These are phyloP conservation scores for Lepilemur septentrionalis DNA, from an alignment of 2,797 vertebrate genomes.

Conservation along the genomic window DNA sequence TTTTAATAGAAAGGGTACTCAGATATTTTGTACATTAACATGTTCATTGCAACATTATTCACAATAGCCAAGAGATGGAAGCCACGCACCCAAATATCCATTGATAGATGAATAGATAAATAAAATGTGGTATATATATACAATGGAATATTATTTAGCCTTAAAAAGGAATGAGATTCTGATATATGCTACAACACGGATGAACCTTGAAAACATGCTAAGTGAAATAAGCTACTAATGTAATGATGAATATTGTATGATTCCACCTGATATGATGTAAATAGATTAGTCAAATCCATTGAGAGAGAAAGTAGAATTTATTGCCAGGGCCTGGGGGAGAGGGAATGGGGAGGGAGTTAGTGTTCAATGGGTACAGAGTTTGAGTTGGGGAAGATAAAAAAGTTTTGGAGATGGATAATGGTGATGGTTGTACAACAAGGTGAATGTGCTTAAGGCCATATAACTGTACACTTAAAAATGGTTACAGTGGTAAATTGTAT, in stretches of 20 bases:
- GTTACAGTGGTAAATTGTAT: not conserved
- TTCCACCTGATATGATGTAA: not conserved
- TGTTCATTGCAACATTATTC: not conserved
- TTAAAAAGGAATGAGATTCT: not conserved
- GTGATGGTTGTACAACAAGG: not conserved
- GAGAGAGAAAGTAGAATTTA: slow-evolving; percentile 2
- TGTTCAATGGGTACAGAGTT: not conserved
- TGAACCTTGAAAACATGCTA: slow-evolving; percentile 35
- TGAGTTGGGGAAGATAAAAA: slow-evolving; percentile 2
- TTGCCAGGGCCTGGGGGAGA: not conserved
- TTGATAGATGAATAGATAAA: not conserved
- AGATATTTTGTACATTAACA: not conserved
- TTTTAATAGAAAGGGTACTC: not conserved
- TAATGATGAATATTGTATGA: not conserved
- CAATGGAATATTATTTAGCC: slow-evolving; percentile 1
- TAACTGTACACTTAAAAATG: not conserved
- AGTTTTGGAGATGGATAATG: not conserved
- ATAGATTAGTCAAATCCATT: not conserved
- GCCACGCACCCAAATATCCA: not conserved
- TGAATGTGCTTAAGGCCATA: not conserved
- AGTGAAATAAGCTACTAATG: slow-evolving; percentile 24
- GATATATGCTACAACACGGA: not conserved
- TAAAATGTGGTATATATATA: not conserved
- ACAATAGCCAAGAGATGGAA: slow-evolving; percentile 16
- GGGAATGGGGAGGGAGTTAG: not conserved